phyloP scores from a whole-genome alignment of 2,113 vertebrate species.

The Cephalophus harveyi region DNA sequence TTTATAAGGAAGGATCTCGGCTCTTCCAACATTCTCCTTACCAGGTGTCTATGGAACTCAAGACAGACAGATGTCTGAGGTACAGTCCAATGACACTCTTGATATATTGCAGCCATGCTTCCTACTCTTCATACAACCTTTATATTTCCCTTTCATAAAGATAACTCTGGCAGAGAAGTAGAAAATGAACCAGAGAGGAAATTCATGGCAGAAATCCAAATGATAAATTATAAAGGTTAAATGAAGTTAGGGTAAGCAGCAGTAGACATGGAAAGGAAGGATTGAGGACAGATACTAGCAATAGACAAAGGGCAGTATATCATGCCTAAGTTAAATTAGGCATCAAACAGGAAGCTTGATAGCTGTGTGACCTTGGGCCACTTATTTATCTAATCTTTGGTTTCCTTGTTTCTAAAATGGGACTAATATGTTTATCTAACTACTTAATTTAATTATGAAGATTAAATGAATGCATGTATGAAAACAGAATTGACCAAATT shows the following conservation, averaged over 20 bases:
- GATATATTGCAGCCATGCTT: background rate
- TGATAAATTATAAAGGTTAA: background rate
- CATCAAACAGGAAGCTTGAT: background rate
- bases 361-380: background rate
- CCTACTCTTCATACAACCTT: rapidly evolving
- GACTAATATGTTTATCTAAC: background rate
- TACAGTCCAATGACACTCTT: background rate
- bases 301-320: background rate
- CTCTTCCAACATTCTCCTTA: background rate
- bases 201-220: background rate
- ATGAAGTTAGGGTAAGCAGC: background rate
- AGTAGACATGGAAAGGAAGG: background rate
- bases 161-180: background rate
- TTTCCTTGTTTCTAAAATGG: background rate
- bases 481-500: background rate
- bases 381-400: background rate
- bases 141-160: background rate
- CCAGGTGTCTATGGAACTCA: background rate
- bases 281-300: background rate
- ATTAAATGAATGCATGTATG: background rate
- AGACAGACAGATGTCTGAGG: background rate
- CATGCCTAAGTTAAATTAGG: background rate
- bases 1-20: background rate
- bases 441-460: background rate
- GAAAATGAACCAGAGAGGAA: background rate